Conservation (phyloP, 2,797 vertebrate genomes). For the Galaxias olidus region DNA sequence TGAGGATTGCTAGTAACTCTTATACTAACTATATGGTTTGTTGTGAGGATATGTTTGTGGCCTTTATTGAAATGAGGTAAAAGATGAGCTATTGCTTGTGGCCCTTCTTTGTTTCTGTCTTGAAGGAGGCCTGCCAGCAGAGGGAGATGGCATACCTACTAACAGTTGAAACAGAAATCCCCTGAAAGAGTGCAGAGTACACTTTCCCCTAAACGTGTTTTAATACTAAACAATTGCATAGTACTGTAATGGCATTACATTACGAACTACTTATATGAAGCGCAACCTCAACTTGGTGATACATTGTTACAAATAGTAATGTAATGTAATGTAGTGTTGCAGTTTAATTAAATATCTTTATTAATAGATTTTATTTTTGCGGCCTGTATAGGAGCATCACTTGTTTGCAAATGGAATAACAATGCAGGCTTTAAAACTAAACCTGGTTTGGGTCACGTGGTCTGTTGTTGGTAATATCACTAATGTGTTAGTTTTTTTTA, state of each 20-base stretch:
- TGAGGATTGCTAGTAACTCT: too few species aligned
- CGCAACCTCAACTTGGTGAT: conserved; percentile 8
- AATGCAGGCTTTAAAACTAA: conserved; percentile 20
- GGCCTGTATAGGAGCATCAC: conserved; percentile 3
- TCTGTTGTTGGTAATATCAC: conserved; percentile 17
- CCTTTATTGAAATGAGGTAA: too few species aligned
- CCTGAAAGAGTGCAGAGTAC: not conserved
- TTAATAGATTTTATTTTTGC: too few species aligned
- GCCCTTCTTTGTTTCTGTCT: conserved; percentile 27
- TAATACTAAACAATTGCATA: conserved; percentile 26
- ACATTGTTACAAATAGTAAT: conserved; percentile 3
- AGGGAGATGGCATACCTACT: conserved; percentile 31
- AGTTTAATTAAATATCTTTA: too few species aligned
- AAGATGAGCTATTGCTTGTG: not conserved
- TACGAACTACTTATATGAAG: not conserved
- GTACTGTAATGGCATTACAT: conserved; percentile 16
- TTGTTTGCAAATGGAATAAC: conserved; percentile 20
- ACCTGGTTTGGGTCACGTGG: too few species aligned
- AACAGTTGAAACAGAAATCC: conserved; percentile 14
- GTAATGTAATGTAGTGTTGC: too few species aligned
- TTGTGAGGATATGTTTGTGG: too few species aligned
- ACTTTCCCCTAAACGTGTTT: not conserved
- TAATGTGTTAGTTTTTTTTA: conserved; percentile 42
- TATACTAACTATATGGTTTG: too few species aligned
- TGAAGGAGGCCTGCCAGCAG: conserved; percentile 42